Base-by-base conservation (phyloP, 1,140 invertebrate species). In the Dreissena rostriformis region DNA sequence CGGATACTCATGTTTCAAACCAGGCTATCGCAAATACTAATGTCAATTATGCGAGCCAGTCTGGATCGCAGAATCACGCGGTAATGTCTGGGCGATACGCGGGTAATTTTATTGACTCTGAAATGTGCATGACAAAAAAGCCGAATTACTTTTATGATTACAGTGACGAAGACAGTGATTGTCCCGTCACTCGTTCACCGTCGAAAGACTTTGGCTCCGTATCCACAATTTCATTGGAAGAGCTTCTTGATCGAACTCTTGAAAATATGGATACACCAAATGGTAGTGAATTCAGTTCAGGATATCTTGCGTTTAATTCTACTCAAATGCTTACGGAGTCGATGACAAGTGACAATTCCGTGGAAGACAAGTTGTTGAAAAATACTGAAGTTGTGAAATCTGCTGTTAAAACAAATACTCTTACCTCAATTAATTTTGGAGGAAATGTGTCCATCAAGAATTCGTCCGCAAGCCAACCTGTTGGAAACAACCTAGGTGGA, bases 91-190 rank as follows among this genome's bases (percentile, higher is more conserved):
- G 39, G 39, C 39, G 39, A 39, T 39, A 5, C 8, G 8, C 39
- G 8, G 39, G 39, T 5, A 39, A 39, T 39, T 39, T 39, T 39
- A 39, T 39, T 39, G 39, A 39, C 39, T 5, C 39, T 39, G 39
- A 39, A 39, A 39, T 8, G 39, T 39, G 39, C 39, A 39, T 39
- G 39, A 8, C 39, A 39, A 39, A 87, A 11, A 86, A 82, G 51
- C 85, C 86, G 66, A 87, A 91, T 79, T 91, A 91, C 78, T 91
- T 91, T 76, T 91, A 92, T 81, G 91, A 92, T 53, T 92, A 90
- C 83, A 92, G 90, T 83, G 90, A 91, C 83, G 90, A 91, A 72
- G 90, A 92, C 67, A 90, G 88, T 83, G 91, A 92, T 82, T 88
- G 87, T 77, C 89, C 91, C 77, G 87, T 89, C 51, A 89, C 87